Evolutionary conservation across 2,888 invertebrate genomes (phyloP), one percentile per base, ranked within the genome.

Genomic region (Mantis religiosa): DNA sequence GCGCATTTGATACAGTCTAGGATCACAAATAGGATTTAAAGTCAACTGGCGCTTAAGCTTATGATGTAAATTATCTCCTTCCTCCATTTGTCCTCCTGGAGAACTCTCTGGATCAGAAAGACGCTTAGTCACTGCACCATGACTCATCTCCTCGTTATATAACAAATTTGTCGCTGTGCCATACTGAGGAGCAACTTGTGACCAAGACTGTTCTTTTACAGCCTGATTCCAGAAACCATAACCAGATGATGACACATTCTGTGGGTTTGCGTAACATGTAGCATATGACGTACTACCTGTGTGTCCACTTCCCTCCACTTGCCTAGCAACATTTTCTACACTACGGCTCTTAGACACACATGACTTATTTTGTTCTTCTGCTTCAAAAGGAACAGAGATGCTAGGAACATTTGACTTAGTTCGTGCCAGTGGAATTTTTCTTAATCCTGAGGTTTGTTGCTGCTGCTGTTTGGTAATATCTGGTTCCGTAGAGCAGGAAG

Each of bases 21-120:
- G 96, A 93, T 98, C 98, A 91, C 96, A 96, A 28, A 94, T 94
- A 0, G 97, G 97, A 93, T 97, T 97, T n/a, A 98, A 93, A 25
- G 97, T 97, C 85, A 97, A 93, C 92, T 97, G 97, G 8, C 98
- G 94, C 91, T 96, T 96, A 71, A 98, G 94, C 93, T 97, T 97
- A 89, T 96, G 94, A 92, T 98, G 98, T 89, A 96, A 94, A 92
- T 97, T 97, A 0, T 94, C 94, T 47, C 89, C 84, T 20, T 47
- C 85, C 34, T 89, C 90, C 14, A 84, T 54, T 7, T 84, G 54
- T 88, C 47, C 54, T 88, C 81, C 54, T 27, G 90, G 88, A 28
- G 90, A 87, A 47, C 30, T 83, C 47, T 89, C 89, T 90, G 93
- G 86, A 47, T 90, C 93, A 7, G 93, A 93, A 12, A 93, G 91